Conservation (phyloP, 2,888 invertebrate genomes). For the Callimorpha dominula region DNA sequence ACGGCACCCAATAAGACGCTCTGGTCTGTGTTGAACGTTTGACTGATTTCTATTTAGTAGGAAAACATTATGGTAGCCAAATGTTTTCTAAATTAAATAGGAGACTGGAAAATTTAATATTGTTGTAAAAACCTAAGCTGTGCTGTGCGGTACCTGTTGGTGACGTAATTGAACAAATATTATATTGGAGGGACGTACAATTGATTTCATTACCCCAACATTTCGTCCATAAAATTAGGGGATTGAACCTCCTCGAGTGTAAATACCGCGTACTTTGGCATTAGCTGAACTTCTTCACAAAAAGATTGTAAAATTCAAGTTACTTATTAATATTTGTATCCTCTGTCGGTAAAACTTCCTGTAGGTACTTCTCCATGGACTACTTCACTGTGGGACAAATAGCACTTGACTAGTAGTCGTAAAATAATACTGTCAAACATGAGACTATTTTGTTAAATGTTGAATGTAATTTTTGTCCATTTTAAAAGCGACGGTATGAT, state of each 20-base stretch:
- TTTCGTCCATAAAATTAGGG: constrained; percentile 24
- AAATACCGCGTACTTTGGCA: constrained; percentile 5
- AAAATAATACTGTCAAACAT: too few species aligned
- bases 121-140: background rate
- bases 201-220: constrained; percentile 33
- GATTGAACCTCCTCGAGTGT: constrained; percentile 9
- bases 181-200: constrained; percentile 20
- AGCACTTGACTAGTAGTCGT: background rate
- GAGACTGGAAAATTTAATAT: background rate
- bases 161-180: constrained; percentile 26
- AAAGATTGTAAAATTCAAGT: background rate
- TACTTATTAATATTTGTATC: background rate
- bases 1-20: background rate
- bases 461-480: too few species aligned
- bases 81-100: background rate
- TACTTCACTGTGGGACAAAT: background rate
- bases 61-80: too few species aligned
- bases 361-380: background rate
- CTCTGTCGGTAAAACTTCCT: background rate
- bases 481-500: too few species aligned
- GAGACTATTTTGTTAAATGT: too few species aligned
- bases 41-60: background rate
- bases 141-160: constrained; percentile 6
- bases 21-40: background rate
- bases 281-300: background rate